phyloP scores from a whole-genome alignment of 2,113 vertebrate genomes.

The Abramis brama region DNA sequence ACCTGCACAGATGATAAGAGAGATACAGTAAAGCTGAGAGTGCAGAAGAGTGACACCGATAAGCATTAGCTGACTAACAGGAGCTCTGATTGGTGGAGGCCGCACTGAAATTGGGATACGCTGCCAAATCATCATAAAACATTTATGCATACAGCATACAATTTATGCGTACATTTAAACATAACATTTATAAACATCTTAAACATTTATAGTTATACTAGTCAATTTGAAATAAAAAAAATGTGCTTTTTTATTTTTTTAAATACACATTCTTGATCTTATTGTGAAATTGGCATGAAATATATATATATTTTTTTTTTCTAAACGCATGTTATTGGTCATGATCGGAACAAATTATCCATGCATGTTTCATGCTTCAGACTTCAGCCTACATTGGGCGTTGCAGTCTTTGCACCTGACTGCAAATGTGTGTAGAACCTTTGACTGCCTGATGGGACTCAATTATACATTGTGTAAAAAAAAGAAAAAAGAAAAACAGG shows the following conservation, averaged over 20 bases:
- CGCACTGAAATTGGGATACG: slow-evolving; percentile 5
- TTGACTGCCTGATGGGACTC: neutral
- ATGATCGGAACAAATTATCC: neutral
- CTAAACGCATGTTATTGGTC: neutral
- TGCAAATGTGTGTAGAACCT: neutral
- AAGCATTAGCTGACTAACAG: slow-evolving; percentile 50
- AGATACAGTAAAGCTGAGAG: slow-evolving; percentile 50
- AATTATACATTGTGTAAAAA: too few species aligned
- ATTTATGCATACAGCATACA: too few species aligned
- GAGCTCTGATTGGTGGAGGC: slow-evolving; percentile 40
- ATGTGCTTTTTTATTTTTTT: neutral
- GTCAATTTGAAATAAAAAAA: neutral
- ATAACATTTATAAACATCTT: too few species aligned
- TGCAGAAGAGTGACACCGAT: slow-evolving; percentile 43
- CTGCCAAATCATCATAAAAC: neutral
- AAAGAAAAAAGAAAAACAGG: too few species aligned
- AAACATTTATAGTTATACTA: neutral
- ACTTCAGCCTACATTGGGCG: too few species aligned
- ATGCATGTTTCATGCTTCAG: neutral
- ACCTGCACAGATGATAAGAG: slow-evolving; percentile 56
- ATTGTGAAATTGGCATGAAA: too few species aligned
- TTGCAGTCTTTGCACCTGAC: too few species aligned
- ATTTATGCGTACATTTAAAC: too few species aligned
- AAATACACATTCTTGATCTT: too few species aligned
- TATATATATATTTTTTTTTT: too few species aligned